These are phyloP conservation scores for Pampusana beccarii DNA, from an alignment of 2,113 vertebrate species.

Conservation along the genomic window DNA sequence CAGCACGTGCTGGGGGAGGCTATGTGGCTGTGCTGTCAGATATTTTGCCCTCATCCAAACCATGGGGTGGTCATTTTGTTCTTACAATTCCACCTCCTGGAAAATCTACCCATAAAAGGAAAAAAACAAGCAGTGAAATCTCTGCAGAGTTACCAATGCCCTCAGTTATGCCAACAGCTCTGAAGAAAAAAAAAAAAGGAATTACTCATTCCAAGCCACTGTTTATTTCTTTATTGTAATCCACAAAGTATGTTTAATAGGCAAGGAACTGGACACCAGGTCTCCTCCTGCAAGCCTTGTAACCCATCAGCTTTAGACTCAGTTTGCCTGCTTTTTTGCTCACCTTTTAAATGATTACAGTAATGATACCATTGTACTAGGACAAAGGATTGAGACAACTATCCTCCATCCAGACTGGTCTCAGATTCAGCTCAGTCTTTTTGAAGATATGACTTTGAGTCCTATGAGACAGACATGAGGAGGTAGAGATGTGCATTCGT, in stretches of 20 bases:
- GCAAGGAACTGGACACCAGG: not conserved
- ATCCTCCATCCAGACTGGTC: not conserved
- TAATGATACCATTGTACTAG: not conserved
- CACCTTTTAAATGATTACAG: not conserved
- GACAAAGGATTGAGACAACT: not conserved
- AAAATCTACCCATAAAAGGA: constrained; percentile 1
- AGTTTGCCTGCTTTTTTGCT: not conserved
- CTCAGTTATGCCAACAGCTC: not conserved
- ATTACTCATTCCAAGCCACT: not conserved
- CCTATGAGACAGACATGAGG: not conserved
- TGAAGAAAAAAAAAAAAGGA: not conserved
- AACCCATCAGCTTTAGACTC: not conserved
- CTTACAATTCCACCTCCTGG: constrained; percentile 6
- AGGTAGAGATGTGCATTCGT: not conserved
- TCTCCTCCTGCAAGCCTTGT: not conserved
- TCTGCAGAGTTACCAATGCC: not conserved
- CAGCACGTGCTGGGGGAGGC: not conserved
- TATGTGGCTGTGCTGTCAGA: not conserved
- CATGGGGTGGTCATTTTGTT: constrained; percentile 21
- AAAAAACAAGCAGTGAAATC: not conserved
- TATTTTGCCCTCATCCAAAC: constrained; percentile 5
- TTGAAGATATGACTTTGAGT: not conserved
- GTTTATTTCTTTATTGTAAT: not conserved
- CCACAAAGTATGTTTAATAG: not conserved
- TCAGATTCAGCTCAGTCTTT: not conserved